Evolutionary conservation across 2,888 invertebrate species (phyloP), one percentile per base, ranked within the genome.

Genomic region (Callosobruchus maculatus): DNA sequence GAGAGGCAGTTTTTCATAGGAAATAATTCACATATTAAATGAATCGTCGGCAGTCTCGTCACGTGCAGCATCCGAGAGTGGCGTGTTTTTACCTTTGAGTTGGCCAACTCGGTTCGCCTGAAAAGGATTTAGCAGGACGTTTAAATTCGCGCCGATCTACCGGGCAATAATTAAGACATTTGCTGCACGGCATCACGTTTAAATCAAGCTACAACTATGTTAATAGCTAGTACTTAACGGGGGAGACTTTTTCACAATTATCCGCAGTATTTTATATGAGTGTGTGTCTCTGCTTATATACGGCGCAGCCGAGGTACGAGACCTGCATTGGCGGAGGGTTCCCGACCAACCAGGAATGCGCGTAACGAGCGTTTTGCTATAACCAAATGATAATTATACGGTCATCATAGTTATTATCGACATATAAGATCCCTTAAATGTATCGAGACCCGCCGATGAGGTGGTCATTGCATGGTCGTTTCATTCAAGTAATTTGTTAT

Each of bases 91-190:
- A 83, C 81, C 80, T 79, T 79, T 81, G 81, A 81, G 76, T 82
- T 81, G 83, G 83, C 83, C 80, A 84, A 84, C 82, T 84, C 82
- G 82, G 84, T 79, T 84, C 83, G 83, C 86, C 86, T 84, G 84
- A 86, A 87, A 87, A 85, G 87, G 87, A 82, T 83, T 85, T 85
- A 87, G 85, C 83, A 86, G 86, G 84, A 85, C 83, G 87, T 87
- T 87, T 87, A 84, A 85, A 87, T 87, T 87, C 87, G 86, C 86
- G 81, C 86, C 84, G 86, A 83, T 83, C 82, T 84, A 81, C 82
- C 82, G 81, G 81, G 80, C 85, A 85, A 86, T 86, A 87, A 87
- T 87, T 87, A 87, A 87, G 87, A 87, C 86, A 86, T 87, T 87
- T 86, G 85, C 86, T 84, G 83, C 85, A 84, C 84, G 85, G 84